Evolutionary conservation across 2,113 vertebrate species (phyloP), one percentile per base, ranked within the genome.

Genomic region (Noctilio leporinus): DNA sequence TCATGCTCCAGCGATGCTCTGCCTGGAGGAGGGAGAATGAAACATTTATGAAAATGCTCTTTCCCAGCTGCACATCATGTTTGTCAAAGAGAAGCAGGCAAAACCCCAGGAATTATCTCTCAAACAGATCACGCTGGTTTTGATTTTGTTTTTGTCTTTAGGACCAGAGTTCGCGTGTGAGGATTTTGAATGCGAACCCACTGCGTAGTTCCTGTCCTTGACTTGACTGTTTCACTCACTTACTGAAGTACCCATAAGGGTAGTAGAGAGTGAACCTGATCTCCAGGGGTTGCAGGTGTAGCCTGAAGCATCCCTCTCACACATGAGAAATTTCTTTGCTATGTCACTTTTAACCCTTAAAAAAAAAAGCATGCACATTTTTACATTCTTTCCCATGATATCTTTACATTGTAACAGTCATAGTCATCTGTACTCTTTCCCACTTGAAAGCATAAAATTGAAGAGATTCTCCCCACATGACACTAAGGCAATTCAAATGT

Each of bases 31-130:
- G 67, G 65, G 86, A 87, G 76, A 92, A 96, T 92, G 92, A 95
- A 95, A 94, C 90, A 95, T 96, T 96, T 90, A 96, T 96, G 91
- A 90, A 94, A 88, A 94, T 91, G 55, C 76, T 78, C 30, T 96
- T 93, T 92, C 85, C 45, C 53, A 81, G 92, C 22, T 5, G 12
- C 65, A 77, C 3, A 53, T 86, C 65, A 88, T 53, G 62, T 75
- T 77, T 96, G 78, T 94, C 62, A 96, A 69, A 96, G 45, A 89
- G 15, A 90, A 59, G 67, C 75, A 28, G 59, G 64, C 47, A 35
- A 30, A 92, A 38, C 93, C 65, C 1, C 8, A 51, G 62, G 47
- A 69, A 17, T 62, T 72, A 0, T 11, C 8, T 70, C 76, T n/a
- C 6, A 30, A 38, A 77, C 69, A 93, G 22, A 38, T 19, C 24